phyloP scores from a whole-genome alignment of 2,113 vertebrate species.

The Platichthys stellatus region DNA sequence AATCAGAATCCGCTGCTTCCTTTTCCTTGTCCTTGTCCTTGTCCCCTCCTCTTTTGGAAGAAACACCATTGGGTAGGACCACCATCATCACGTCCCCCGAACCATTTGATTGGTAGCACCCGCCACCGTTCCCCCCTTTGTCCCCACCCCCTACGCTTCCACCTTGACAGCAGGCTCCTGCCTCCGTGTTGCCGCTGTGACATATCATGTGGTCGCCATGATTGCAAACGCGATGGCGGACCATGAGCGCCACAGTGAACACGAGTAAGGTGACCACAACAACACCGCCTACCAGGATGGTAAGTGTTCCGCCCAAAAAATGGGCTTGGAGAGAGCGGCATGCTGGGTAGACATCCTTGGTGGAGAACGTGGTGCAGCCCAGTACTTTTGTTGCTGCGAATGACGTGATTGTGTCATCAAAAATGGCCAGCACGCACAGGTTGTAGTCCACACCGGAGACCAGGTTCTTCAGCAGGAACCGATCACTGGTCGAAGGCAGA shows the following conservation, averaged over 20 bases:
- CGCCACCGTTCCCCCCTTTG: slow-evolving; percentile 82
- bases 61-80: slow-evolving; percentile 82
- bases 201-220: slow-evolving; percentile 65
- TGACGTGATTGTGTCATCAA: slow-evolving; percentile 86
- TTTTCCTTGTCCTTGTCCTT: slow-evolving; percentile 49
- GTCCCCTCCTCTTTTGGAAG: slow-evolving; percentile 66
- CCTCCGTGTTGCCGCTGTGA: slow-evolving; percentile 62
- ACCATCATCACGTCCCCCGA: slow-evolving; percentile 86
- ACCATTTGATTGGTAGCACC: slow-evolving; percentile 89
- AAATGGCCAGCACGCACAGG: slow-evolving; percentile 91
- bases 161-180: slow-evolving; percentile 73
- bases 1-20: slow-evolving; percentile 37
- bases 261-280: slow-evolving; percentile 91
- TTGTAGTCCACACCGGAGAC: slow-evolving; percentile 89
- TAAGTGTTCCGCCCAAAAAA: slow-evolving; percentile 91
- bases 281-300: slow-evolving; percentile 89
- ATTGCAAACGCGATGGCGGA: slow-evolving; percentile 88
- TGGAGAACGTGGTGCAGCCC: slow-evolving; percentile 90
- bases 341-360: slow-evolving; percentile 87
- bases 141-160: slow-evolving; percentile 62
- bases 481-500: slow-evolving; percentile 86
- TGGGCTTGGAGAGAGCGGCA: slow-evolving; percentile 91
- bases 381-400: slow-evolving; percentile 88
- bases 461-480: slow-evolving; percentile 89
- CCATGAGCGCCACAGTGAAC: slow-evolving; percentile 92